A percentile compares a stretch with the other conserved stretches of the same genome.
These are phyloP conservation scores for Girardia tigrina DNA, from an alignment of 2,888 invertebrate species.

Conservation along the genomic window DNA sequence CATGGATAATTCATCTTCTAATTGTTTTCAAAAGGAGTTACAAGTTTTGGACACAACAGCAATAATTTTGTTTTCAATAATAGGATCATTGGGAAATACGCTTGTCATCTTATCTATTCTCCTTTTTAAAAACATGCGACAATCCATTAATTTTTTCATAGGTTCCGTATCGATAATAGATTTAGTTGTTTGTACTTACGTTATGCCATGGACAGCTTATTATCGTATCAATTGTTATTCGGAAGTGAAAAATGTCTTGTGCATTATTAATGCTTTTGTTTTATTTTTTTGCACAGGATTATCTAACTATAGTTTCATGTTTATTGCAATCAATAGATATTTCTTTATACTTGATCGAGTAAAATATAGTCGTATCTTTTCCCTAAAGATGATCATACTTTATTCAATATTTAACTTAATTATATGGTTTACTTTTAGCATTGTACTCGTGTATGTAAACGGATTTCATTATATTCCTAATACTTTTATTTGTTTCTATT, in stretches of 20 bases:
- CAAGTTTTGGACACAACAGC: not conserved
- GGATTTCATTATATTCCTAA: slow-evolving; percentile 29
- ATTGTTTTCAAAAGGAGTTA: not conserved
- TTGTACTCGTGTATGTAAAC: slow-evolving; percentile 3
- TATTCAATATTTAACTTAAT: slow-evolving; percentile 4
- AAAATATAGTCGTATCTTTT: slow-evolving; percentile 16
- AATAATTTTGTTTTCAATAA: not conserved
- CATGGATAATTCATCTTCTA: not conserved
- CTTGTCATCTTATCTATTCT: not conserved
- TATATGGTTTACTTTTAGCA: slow-evolving; percentile 8
- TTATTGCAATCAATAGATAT: slow-evolving; percentile 29
- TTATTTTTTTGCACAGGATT: slow-evolving; percentile 29
- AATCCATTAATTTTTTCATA: slow-evolving; percentile 25
- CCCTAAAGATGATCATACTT: slow-evolving; percentile 16
- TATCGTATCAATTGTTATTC: slow-evolving; percentile 21
- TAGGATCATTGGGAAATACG: slow-evolving; percentile 25
- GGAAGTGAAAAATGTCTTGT: slow-evolving; percentile 1
- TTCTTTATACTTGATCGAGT: slow-evolving; percentile 24
- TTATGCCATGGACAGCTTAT: slow-evolving; percentile 25
- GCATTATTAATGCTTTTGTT: slow-evolving; percentile 25
- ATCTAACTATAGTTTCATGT: slow-evolving; percentile 33
- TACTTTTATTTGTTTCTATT: slow-evolving; percentile 32
- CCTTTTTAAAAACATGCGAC: not conserved
- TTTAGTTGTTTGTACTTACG: slow-evolving; percentile 27
- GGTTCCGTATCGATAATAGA: slow-evolving; percentile 24